Evolutionary conservation across 2,113 vertebrate species (phyloP).

Genomic region (Oenanthe oenanthe): DNA sequence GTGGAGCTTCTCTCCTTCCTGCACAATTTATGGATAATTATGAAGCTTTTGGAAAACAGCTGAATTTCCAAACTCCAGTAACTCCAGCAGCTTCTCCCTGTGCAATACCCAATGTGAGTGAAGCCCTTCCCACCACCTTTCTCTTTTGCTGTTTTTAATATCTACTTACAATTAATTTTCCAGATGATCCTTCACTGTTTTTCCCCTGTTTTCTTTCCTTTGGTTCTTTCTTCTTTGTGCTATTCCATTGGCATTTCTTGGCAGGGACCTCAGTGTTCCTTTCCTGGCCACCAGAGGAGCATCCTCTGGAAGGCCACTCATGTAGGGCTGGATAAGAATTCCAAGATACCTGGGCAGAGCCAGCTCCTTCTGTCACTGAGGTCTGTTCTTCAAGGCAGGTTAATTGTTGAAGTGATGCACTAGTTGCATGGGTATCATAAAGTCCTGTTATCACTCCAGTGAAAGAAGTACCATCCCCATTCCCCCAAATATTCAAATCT

Average conservation of each 20-base stretch:
- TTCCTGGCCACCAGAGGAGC: background rate
- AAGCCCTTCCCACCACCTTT: background rate
- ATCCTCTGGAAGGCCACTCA: background rate
- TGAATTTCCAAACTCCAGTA: background rate
- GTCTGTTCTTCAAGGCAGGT: background rate
- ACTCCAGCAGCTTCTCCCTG: background rate
- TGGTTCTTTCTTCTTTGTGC: rapidly evolving
- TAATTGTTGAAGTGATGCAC: background rate
- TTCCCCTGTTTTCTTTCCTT: background rate
- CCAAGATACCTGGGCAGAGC: background rate
- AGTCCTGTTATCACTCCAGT: background rate
- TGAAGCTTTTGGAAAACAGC: background rate
- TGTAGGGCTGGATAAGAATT: rapidly evolving
- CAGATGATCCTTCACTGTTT: background rate
- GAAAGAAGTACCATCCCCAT: background rate
- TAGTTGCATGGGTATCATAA: background rate
- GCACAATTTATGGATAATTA: background rate
- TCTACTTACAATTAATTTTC: background rate
- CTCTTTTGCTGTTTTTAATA: background rate
- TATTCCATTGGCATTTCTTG: rapidly evolving
- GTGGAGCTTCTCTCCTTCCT: background rate
- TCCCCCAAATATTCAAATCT: slow-evolving; percentile 38
- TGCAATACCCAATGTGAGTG: rapidly evolving
- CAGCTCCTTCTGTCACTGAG: background rate
- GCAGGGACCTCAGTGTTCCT: rapidly evolving